Evolutionary conservation across 1,140 invertebrate species (phyloP), one percentile per base, ranked within the genome.

Genomic region (Drosophila aff.): DNA sequence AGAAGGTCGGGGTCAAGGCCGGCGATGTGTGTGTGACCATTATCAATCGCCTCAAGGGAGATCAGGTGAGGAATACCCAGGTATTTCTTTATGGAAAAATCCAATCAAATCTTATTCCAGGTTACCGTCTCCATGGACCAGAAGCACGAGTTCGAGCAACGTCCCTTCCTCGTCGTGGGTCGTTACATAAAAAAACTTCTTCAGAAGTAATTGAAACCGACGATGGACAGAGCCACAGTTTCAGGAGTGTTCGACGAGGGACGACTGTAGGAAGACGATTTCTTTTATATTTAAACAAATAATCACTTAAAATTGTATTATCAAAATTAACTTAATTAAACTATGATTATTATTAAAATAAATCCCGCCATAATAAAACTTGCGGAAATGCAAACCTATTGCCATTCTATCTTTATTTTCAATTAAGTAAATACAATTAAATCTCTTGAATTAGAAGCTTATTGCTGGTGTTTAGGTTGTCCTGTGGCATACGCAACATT

Each of bases 21-120:
- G 97, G 97, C 1, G 96, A 98, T 28, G 95, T 99, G 9, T 99
- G 98, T 92, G 98, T 99, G 0, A 96, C 98, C 0, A 89, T 99
- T 0, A 74, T 99, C 1, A 96, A 99, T 93, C 94, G 99, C 41
- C 94, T 99, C 6, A 94, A 97, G 57, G 97, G 97, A 3, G 99
- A 99, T 94, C 98, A 99, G 95, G 97, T 99, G n/a, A 58, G 11
- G 1, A 28, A 21, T 18, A 31, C 13, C 10, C 4, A 36, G 33
- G 11, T 13, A 38, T 36, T 36, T 13, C 11, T 36, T 13, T 4
- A 36, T 36, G 9, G 10, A 13, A 36, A 38, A 38, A 13, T 38
- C 4, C 1, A 38, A 38, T 38, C 11, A 15, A 13, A 2, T 0
- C 36, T 38, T 5, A 4, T 38, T 50, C 4, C 21, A 90, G 89